Evolutionary conservation across 2,113 vertebrate genomes (phyloP).

Genomic region (Eleginops maclovinus): DNA sequence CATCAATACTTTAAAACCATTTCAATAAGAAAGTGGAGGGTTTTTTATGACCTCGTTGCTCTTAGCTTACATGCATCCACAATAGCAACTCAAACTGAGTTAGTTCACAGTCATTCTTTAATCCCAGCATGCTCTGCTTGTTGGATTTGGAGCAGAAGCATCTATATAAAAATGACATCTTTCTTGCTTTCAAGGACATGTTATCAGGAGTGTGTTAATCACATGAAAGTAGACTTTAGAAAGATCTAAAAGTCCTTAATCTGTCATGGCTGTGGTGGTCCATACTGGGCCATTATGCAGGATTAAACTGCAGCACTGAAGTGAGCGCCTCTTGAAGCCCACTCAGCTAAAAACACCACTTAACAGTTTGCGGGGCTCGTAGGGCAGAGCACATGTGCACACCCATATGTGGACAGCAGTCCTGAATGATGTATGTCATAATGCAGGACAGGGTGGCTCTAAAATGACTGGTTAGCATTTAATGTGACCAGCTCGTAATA

Average conservation of each 20-base stretch:
- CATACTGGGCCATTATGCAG: slow-evolving; percentile 84
- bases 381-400: slow-evolving; percentile 28
- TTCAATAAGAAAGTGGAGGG: neutral
- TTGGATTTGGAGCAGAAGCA: neutral
- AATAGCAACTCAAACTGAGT: neutral
- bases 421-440: slow-evolving; percentile 8
- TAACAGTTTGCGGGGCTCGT: slow-evolving; percentile 35
- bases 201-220: slow-evolving; percentile 82
- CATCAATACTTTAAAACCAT: neutral
- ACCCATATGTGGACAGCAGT: neutral
- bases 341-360: slow-evolving; percentile 60
- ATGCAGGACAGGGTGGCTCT: slow-evolving; percentile 6
- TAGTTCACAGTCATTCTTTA: neutral
- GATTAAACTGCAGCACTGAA: slow-evolving; percentile 81
- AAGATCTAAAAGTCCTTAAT: slow-evolving; percentile 82
- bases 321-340: slow-evolving; percentile 38
- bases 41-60: neutral
- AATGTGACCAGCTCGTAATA: neutral
- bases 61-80: neutral
- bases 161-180: slow-evolving; percentile 3
- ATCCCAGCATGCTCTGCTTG: slow-evolving; percentile 20
- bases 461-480: slow-evolving; percentile 19
- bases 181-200: slow-evolving; percentile 60
- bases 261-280: slow-evolving; percentile 79
- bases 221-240: slow-evolving; percentile 88